Evolutionary conservation across 53 echinoderm and acorn worm genomes (phyloP).

Genomic region (Stichopus horrens): DNA sequence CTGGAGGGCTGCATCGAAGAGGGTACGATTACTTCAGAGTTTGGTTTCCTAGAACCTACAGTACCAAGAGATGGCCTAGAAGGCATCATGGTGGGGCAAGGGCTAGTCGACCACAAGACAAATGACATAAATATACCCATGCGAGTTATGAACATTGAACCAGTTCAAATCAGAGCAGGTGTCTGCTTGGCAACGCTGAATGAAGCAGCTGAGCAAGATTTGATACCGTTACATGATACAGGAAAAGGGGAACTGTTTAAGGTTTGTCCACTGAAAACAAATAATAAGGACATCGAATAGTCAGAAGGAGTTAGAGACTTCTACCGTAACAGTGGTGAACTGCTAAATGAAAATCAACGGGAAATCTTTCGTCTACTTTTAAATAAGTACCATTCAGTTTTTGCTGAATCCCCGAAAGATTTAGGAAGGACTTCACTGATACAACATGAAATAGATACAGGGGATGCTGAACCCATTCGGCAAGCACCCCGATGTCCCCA

Average conservation of each 20-base stretch:
- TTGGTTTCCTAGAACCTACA: not conserved
- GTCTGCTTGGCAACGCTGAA: slow-evolving; percentile 40
- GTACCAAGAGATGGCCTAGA: not conserved
- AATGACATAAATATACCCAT: slow-evolving; percentile 62
- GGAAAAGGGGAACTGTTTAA: not conserved
- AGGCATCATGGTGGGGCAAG: slow-evolving; percentile 2
- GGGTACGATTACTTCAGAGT: not conserved
- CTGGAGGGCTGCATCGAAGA: not conserved
- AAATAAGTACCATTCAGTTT: not conserved
- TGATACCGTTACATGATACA: not conserved
- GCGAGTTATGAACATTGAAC: slow-evolving; percentile 48
- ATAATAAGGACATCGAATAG: not conserved
- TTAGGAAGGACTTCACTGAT: slow-evolving; percentile 52
- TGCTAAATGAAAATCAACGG: not conserved
- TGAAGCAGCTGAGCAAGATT: not conserved
- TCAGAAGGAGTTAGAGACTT: not conserved
- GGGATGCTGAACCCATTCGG: slow-evolving; percentile 50
- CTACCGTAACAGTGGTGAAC: not conserved
- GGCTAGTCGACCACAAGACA: not conserved
- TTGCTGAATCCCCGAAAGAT: slow-evolving; percentile 57
- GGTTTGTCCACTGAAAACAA: not conserved
- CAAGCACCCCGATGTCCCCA: slow-evolving; percentile 57
- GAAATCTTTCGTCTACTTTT: not conserved
- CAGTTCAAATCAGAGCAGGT: slow-evolving; percentile 43
- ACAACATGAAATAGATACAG: slow-evolving; percentile 61